phyloP scores from a whole-genome alignment of 30 jellyfish, hydroid and myxozoan genomes.

The Phacellophora camtschatica region DNA sequence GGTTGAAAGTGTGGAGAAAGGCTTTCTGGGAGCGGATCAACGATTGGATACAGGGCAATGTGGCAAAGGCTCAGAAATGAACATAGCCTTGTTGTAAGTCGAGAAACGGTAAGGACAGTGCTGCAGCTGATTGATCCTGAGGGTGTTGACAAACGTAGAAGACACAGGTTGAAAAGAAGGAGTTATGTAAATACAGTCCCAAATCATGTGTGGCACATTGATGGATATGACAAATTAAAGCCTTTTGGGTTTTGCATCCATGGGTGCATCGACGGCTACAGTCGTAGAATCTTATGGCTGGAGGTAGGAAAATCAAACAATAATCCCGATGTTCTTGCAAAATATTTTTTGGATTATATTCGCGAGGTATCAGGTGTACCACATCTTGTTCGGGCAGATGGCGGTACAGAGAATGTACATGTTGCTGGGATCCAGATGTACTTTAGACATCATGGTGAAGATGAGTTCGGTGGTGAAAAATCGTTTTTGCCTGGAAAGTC shows the following conservation, averaged over 20 bases:
- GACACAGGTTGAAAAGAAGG: conserved; percentile 12
- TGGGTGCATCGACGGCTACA: conserved; percentile 39
- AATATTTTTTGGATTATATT: background rate
- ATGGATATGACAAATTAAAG: conserved; percentile 36
- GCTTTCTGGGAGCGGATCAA: conserved; percentile 26
- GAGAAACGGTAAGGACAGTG: conserved; percentile 20
- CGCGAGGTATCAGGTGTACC: background rate
- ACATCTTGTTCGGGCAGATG: conserved; percentile 9
- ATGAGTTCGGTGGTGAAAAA: background rate
- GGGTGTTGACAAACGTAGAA: conserved; percentile 32
- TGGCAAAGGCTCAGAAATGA: background rate
- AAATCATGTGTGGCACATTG: conserved; percentile 43
- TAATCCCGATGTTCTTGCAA: conserved; percentile 21
- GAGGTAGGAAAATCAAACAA: conserved; percentile 5
- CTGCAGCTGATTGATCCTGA: conserved; percentile 23
- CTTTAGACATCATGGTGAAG: background rate
- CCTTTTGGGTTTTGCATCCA: conserved; percentile 34
- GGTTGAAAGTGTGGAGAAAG: background rate
- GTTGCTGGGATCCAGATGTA: conserved; percentile 38
- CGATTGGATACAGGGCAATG: conserved; percentile 33
- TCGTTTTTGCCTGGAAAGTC: conserved; percentile 23
- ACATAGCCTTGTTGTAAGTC: conserved; percentile 12
- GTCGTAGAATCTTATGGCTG: conserved; percentile 40
- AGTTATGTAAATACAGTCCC: conserved; percentile 14
- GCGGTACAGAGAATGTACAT: conserved; percentile 27